phyloP scores from a whole-genome alignment of 2,113 vertebrate genomes.

The Salvelinus sp. region DNA sequence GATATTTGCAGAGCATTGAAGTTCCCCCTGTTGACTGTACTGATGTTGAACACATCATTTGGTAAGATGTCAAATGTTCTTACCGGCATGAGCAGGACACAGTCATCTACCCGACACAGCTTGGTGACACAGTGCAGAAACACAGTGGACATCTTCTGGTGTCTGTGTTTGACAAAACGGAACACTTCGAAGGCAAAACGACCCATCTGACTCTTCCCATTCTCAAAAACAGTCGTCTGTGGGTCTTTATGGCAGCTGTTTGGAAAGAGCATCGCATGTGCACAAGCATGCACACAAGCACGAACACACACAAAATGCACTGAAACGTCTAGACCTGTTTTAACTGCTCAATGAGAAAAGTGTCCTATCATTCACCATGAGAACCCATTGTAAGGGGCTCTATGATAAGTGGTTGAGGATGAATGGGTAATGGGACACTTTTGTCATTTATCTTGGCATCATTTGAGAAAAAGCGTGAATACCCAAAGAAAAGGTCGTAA shows the following conservation, averaged over 20 bases:
- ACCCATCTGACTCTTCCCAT: constrained; percentile 91
- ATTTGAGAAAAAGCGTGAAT: constrained; percentile 61
- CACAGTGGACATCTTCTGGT: constrained; percentile 97
- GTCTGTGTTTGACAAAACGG: constrained; percentile 95
- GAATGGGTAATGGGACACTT: constrained; percentile 68
- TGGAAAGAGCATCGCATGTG: constrained; percentile 8
- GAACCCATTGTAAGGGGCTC: constrained; percentile 40
- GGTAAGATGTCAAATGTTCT: constrained; percentile 28
- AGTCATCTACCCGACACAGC: constrained; percentile 90
- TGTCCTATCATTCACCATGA: constrained; percentile 36
- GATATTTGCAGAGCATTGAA: no score
- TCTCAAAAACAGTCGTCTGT: constrained; percentile 94
- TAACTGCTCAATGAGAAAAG: constrained; percentile 29
- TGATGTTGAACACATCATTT: not conserved
- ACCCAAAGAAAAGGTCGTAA: constrained; percentile 97
- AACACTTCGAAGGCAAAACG: constrained; percentile 97
- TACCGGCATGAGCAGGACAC: constrained; percentile 89
- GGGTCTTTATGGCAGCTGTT: constrained; percentile 93
- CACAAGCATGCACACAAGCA: not conserved
- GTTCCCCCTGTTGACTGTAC: not conserved
- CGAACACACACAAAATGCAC: not conserved
- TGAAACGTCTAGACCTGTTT: constrained; percentile 21
- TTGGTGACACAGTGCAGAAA: constrained; percentile 96
- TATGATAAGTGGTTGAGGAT: constrained; percentile 36
- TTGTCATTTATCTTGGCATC: constrained; percentile 60